Conservation (phyloP, 2,797 vertebrate species). For the Myotis vivesi region DNA sequence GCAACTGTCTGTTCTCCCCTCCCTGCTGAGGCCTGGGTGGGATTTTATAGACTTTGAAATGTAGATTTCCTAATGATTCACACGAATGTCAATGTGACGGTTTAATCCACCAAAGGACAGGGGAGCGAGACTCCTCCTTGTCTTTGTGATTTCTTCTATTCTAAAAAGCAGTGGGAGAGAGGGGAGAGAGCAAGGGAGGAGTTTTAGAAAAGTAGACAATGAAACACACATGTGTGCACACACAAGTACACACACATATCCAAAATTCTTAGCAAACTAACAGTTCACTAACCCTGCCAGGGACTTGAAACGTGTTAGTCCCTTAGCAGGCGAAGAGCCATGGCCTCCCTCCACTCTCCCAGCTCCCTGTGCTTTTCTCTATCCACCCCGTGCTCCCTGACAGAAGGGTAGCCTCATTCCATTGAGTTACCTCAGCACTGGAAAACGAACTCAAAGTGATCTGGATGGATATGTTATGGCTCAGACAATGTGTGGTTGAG, state of each 20-base stretch:
- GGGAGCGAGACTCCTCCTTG: neutral
- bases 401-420: constrained; percentile 50
- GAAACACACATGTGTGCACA: neutral
- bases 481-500: constrained; percentile 24
- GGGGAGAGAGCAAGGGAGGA: neutral
- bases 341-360: neutral
- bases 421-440: constrained; percentile 35
- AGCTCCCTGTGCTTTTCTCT: neutral
- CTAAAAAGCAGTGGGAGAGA: neutral
- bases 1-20: neutral
- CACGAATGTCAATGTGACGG: neutral
- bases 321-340: neutral
- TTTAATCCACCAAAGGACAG: constrained; percentile 12
- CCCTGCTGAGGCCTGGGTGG: neutral
- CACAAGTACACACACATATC: neutral
- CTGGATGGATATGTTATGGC: constrained; percentile 27
- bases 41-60: constrained; percentile 56
- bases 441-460: constrained; percentile 57
- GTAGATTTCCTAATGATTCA: constrained; percentile 36
- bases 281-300: neutral
- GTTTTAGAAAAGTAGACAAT: neutral
- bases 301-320: neutral
- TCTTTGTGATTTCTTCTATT: constrained; percentile 46
- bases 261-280: neutral
- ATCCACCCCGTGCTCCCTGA: constrained; percentile 35